Base-by-base conservation (phyloP, 2,113 vertebrate species). In the Nanorana parkeri region DNA sequence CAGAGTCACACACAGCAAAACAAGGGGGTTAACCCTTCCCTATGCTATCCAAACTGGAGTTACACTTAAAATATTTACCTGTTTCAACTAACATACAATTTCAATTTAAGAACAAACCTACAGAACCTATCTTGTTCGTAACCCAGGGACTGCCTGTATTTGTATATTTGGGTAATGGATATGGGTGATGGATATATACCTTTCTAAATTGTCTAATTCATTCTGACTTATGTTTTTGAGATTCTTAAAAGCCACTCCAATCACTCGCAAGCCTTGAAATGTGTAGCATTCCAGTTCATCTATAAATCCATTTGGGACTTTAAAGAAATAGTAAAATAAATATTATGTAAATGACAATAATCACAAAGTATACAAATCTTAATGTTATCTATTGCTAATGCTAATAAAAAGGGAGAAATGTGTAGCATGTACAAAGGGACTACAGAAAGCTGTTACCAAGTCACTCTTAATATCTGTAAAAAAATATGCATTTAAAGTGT, bases 221-320 rank as follows among this genome's bases (percentile, higher is more conserved):
- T 65, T 17, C 23, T 17, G 32, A 3, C 58, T 72, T 3, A 11
- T 17, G 20, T 52, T 36, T 52, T 67, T 54, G 24, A 86, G 52
- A 20, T 21, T 51, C 29, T 78, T 81, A 24, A 52, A 82, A 17
- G 84, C 85, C 63, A 86, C 71, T 17, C 67, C 85, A 69, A 86
- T 84, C 16, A 86, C 85, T 52, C 85, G 75, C 17, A 83, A 80
- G 1, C 85, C 85, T 52, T 85, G 74, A 65, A 65, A 72, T 20
- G 85, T 86, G 29, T 86, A 83, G 5, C 15, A 10, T 32, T 83
- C 66, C n/a, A 86, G 72, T 52, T 77, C 73, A 20, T 68, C 55
- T 6, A 61, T 58, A 71, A 85, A 82, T 36, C 28, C 66, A 16
- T 20, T 52, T 5, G 85, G 85, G 52, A 86, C 85, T 86, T 65